Percentiles rank a stretch among this genome's conserved stretches.
Evolutionary conservation across 2,113 vertebrate genomes (phyloP).

Genomic region (Sinocyclocheilus anshuiensis): DNA sequence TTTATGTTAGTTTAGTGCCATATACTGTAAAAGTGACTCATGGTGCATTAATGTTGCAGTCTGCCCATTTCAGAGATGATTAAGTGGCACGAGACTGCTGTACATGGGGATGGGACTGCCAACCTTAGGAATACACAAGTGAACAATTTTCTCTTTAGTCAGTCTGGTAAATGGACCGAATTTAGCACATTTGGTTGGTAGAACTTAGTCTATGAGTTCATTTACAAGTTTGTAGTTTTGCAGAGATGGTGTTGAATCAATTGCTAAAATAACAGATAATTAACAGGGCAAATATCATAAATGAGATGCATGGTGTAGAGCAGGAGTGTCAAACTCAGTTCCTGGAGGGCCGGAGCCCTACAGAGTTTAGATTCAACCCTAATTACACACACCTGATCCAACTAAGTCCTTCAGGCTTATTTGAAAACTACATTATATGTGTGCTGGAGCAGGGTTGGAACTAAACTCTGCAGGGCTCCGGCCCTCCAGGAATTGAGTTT

Average conservation of each 20-base stretch:
- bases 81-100: neutral
- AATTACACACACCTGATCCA: too few relatives aligned
- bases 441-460: too few relatives aligned
- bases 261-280: neutral
- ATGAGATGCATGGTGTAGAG: neutral
- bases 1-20: neutral
- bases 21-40: neutral
- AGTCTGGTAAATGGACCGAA: neutral
- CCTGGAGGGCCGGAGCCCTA: too few relatives aligned
- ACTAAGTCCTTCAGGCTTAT: too few relatives aligned
- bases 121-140: neutral
- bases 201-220: neutral
- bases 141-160: neutral
- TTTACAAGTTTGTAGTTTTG: neutral
- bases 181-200: neutral
- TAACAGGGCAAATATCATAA: neutral
- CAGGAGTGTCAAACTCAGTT: too few relatives aligned
- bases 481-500: too few relatives aligned
- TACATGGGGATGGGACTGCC: neutral
- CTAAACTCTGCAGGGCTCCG: too few relatives aligned
- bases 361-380: too few relatives aligned
- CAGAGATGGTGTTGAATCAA: neutral
- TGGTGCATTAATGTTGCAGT: neutral
- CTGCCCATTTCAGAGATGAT: neutral
- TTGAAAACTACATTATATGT: too few relatives aligned